These are phyloP conservation scores for Euproctis similis DNA, from an alignment of 2,888 invertebrate genomes.

Conservation along the genomic window DNA sequence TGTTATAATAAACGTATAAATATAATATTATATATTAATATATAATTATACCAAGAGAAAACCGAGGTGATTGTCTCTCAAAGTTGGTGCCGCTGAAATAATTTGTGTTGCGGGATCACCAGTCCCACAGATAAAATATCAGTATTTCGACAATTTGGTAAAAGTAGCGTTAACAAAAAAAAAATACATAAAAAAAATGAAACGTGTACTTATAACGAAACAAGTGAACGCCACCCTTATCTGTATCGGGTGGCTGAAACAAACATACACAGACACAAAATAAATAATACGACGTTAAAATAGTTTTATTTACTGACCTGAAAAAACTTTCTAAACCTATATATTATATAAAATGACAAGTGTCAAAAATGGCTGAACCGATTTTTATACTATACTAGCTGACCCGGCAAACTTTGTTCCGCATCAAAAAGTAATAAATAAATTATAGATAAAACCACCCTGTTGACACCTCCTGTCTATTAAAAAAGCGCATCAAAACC, in stretches of 20 bases:
- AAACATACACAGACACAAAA: slow-evolving; percentile 68
- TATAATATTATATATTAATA: no score
- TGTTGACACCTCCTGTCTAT: no score
- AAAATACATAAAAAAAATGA: no score
- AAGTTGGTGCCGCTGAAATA: slow-evolving; percentile 49
- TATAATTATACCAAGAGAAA: no score
- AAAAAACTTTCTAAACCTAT: not conserved
- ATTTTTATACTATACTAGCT: no score
- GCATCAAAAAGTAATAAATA: no score
- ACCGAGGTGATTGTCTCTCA: slow-evolving; percentile 44
- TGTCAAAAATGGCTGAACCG: no score
- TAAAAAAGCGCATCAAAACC: no score
- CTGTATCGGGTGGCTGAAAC: slow-evolving; percentile 64
- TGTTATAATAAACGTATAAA: slow-evolving; percentile 31
- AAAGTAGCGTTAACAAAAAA: slow-evolving; percentile 68
- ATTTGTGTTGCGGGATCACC: slow-evolving; percentile 64
- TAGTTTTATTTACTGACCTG: slow-evolving; percentile 38
- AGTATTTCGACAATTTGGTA: slow-evolving; percentile 73
- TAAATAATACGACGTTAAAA: slow-evolving; percentile 73
- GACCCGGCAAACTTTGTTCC: no score
- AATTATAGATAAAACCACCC: no score
- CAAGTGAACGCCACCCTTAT: slow-evolving; percentile 55
- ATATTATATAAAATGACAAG: no score
- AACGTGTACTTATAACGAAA: slow-evolving; percentile 57
- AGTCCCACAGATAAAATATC: slow-evolving; percentile 63